A percentile compares a stretch with the other conserved stretches of the same genome.
Conservation (phyloP, 2,797 vertebrate genomes). For the Gephyroberyx darwinii region DNA sequence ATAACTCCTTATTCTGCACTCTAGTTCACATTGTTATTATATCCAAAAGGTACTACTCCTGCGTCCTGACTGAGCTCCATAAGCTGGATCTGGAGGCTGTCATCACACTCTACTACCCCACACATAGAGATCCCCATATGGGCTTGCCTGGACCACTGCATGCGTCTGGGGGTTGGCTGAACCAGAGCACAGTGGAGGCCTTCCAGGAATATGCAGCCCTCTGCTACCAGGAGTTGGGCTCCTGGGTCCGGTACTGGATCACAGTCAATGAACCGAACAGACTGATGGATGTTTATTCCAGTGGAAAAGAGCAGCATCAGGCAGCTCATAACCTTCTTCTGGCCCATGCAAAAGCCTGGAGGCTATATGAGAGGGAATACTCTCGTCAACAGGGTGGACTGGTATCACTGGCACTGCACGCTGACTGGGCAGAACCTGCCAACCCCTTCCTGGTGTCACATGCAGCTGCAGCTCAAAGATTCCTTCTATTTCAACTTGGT, state of each 20-base stretch:
- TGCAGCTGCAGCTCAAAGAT: constrained; percentile 81
- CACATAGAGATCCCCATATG: constrained; percentile 76
- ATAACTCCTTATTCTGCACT: constrained; percentile 8
- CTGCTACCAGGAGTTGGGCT: constrained; percentile 89
- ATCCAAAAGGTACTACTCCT: constrained; percentile 86
- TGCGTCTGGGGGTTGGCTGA: constrained; percentile 89
- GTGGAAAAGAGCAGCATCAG: constrained; percentile 78
- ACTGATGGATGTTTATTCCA: constrained; percentile 83
- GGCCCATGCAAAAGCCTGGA: constrained; percentile 91
- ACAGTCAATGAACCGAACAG: constrained; percentile 96
- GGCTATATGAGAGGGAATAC: constrained; percentile 80
- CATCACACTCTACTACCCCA: constrained; percentile 91
- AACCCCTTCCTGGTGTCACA: constrained; percentile 89
- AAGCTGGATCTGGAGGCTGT: constrained; percentile 82
- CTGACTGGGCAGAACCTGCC: constrained; percentile 93
- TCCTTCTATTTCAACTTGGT: constrained; percentile 91
- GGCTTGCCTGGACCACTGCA: constrained; percentile 85
- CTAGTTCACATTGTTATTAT: constrained; percentile 5
- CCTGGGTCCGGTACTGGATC: constrained; percentile 91
- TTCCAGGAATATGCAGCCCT: constrained; percentile 88
- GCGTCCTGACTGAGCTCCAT: constrained; percentile 87
- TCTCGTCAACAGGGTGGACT: constrained; percentile 76
- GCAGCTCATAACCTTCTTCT: constrained; percentile 89
- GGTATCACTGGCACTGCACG: constrained; percentile 91
- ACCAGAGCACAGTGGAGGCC: constrained; percentile 80